Conservation (phyloP, 1,140 invertebrate genomes). For the Zophobas morio region DNA sequence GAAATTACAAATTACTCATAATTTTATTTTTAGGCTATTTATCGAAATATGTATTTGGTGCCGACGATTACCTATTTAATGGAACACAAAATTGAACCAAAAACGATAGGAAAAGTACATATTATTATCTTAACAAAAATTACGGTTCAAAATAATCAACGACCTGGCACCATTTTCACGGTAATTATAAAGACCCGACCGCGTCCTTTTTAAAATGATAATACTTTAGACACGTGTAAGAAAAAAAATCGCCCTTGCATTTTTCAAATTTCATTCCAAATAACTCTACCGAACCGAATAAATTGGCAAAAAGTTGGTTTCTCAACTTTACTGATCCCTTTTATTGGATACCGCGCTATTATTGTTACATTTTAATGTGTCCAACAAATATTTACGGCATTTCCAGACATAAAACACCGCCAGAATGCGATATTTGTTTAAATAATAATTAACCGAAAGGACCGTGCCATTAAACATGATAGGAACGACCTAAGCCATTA, state of each 20-base stretch:
- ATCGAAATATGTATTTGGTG: too few species aligned
- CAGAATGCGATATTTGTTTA: constrained; percentile 1
- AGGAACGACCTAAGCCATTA: constrained; percentile 9
- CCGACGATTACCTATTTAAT: too few species aligned
- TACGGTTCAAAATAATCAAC: too few species aligned
- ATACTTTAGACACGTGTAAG: background rate
- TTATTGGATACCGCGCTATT: background rate
- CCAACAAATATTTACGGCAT: constrained; percentile 35
- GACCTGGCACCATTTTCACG: too few species aligned
- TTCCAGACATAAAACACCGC: constrained; percentile 21
- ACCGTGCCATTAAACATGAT: constrained; percentile 6
- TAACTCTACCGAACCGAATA: too few species aligned
- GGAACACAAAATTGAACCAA: too few species aligned
- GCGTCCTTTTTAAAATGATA: background rate
- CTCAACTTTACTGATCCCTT: background rate
- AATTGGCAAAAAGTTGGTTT: too few species aligned
- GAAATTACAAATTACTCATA: too few species aligned
- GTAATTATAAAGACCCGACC: background rate
- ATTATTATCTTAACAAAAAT: too few species aligned
- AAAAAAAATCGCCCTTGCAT: constrained; percentile 1
- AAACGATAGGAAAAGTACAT: too few species aligned
- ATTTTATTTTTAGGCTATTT: too few species aligned
- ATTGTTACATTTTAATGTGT: constrained; percentile 24
- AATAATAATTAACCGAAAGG: constrained; percentile 23
- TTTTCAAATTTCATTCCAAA: background rate